Base-by-base conservation (phyloP, 1,140 invertebrate genomes). In the Sycobia sp. region DNA sequence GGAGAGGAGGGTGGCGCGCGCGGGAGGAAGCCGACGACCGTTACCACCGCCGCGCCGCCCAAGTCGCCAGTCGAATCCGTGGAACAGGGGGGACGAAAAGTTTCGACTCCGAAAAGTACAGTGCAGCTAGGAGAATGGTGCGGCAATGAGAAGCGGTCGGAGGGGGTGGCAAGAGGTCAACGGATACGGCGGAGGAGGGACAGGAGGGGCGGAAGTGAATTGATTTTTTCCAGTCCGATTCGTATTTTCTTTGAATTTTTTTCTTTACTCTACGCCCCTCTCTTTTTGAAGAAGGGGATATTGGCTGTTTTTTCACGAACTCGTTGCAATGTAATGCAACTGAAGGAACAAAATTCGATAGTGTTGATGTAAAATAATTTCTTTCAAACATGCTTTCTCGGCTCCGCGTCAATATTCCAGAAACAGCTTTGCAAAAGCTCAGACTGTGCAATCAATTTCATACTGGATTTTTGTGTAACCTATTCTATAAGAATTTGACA, bases 41-140 rank as follows among this genome's bases (percentile, higher is more conserved):
- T 56, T 44, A 62, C 13, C 27, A 44, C 25, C n/a, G n/a, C n/a
- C n/a, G n/a, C n/a, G n/a, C n/a, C n/a, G n/a, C n/a, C n/a, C n/a
- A n/a, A n/a, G n/a, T n/a, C n/a, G n/a, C n/a, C n/a, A n/a, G n/a
- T n/a, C n/a, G n/a, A n/a, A 39, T 8, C 8, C 36, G 36, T 4
- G 9, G 36, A 8, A 9, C 3, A 18, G 14, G 43, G 18, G 18
- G 18, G 18, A 18, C 53, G 53, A 62, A 62, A 62, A 62, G 32
- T 55, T 62, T 62, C 25, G 39, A 46, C 16, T 9, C 4, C 4
- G 16, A 43, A 56, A 57, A 49, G 43, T 62, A 41, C 43, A 62
- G 11, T 49, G 39, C 18, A 38, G 18, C 29, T n/a, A 29, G 23
- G 54, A 44, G 54, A 56, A 56, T 56, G 44, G 36, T 20, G n/a